A percentile compares a stretch with the other conserved stretches of the same genome.
Evolutionary conservation across 2,797 vertebrate species (phyloP).

Genomic region (Gambelia wislizenii): DNA sequence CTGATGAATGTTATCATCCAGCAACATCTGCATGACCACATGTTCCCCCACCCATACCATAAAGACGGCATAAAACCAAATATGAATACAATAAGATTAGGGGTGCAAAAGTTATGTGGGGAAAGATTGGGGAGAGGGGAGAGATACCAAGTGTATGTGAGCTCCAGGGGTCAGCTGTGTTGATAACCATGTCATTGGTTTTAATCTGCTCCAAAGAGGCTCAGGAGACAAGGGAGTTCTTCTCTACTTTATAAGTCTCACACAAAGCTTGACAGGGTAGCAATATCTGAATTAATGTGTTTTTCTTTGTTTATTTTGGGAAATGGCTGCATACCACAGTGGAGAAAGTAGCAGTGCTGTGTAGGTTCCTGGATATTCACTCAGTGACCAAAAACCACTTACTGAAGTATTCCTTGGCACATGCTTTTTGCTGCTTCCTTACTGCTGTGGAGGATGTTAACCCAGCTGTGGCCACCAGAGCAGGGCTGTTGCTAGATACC

Average conservation of each 20-base stretch:
- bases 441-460: conserved; percentile 98
- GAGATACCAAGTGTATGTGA: not conserved
- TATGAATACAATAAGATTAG: not conserved
- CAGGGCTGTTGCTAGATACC: conserved; percentile 93
- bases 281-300: conserved; percentile 37
- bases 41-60: too few relatives aligned
- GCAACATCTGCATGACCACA: too few relatives aligned
- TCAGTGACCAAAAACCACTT: conserved; percentile 97
- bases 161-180: not conserved
- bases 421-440: conserved; percentile 98
- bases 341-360: conserved; percentile 96
- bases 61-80: not conserved
- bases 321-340: conserved; percentile 79
- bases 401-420: conserved; percentile 95
- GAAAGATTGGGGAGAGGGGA: not conserved
- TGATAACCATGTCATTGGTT: not conserved
- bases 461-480: conserved; percentile 96
- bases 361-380: conserved; percentile 96
- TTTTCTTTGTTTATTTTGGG: conserved; percentile 50
- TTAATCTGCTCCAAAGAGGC: not conserved
- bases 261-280: not conserved
- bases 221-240: not conserved
- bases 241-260: conserved; percentile 8
- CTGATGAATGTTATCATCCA: too few relatives aligned
- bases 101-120: not conserved